Evolutionary conservation across 1,140 invertebrate species (phyloP).

Genomic region (Euwallacea fornicatus): DNA sequence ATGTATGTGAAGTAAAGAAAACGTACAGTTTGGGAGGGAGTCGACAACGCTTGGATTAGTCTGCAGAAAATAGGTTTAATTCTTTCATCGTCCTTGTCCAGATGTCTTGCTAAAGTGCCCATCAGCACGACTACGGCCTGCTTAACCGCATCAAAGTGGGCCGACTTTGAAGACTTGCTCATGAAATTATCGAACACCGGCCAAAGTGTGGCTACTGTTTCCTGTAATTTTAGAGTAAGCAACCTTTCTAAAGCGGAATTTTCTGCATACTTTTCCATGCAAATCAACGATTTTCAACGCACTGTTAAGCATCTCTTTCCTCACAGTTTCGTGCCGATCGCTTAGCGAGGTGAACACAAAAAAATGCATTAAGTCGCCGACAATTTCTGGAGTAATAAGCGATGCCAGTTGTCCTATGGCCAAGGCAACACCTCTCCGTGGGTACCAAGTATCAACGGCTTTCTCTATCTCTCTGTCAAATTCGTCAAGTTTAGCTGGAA

Average conservation of each 20-base stretch:
- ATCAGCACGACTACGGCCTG: constrained; percentile 96
- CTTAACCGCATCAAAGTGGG: constrained; percentile 88
- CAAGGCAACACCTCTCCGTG: constrained; percentile 83
- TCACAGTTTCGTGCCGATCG: constrained; percentile 81
- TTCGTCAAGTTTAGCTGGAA: constrained; percentile 84
- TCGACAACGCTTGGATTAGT: constrained; percentile 88
- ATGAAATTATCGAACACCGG: constrained; percentile 90
- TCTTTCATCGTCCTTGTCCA: constrained; percentile 86
- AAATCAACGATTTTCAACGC: constrained; percentile 88
- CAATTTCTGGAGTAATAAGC: constrained; percentile 66
- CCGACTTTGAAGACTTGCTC: constrained; percentile 85
- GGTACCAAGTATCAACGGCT: constrained; percentile 85
- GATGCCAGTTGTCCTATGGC: constrained; percentile 75
- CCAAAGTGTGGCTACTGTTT: constrained; percentile 72
- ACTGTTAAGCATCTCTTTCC: constrained; percentile 93
- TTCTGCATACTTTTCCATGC: constrained; percentile 67
- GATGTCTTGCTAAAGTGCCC: constrained; percentile 92
- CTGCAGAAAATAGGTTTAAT: constrained; percentile 91
- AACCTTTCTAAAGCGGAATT: background rate
- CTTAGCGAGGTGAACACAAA: constrained; percentile 86
- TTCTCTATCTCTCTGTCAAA: constrained; percentile 88
- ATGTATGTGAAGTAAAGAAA: background rate
- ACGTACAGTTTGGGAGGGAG: constrained; percentile 88
- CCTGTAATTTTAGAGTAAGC: constrained; percentile 48
- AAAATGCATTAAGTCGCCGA: constrained; percentile 74